Evolutionary conservation across 1,140 invertebrate species (phyloP).

Genomic region (Lordiphosa mommai): DNA sequence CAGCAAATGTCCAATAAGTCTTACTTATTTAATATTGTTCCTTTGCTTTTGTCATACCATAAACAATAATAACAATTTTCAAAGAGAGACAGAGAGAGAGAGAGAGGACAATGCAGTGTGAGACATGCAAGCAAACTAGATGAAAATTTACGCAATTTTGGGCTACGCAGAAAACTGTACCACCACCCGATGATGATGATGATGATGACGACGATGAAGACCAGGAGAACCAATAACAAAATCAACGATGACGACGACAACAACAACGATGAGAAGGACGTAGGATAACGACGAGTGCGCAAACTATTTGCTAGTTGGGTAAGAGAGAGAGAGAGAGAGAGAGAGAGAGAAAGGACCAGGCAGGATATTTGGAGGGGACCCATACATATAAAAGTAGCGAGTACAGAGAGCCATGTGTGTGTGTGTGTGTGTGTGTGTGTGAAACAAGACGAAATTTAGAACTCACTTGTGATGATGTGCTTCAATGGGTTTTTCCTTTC

Average conservation of each 20-base stretch:
- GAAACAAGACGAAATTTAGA: conserved; percentile 59
- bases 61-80: conserved; percentile 34
- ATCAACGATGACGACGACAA: conserved; percentile 14
- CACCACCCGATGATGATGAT: conserved; percentile 58
- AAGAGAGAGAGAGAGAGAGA: conserved; percentile 2
- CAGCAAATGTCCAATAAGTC: no score
- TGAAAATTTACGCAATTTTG: conserved; percentile 75
- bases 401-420: conserved; percentile 36
- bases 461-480: conserved; percentile 71
- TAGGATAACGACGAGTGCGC: conserved; percentile 54
- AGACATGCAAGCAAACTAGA: conserved; percentile 69
- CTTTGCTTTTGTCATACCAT: conserved; percentile 13
- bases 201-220: conserved; percentile 14
- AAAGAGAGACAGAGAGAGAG: conserved; percentile 23
- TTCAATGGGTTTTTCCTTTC: conserved; percentile 40
- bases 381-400: conserved; percentile 37
- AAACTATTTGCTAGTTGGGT: conserved; percentile 45
- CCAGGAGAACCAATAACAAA: not conserved
- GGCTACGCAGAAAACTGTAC: conserved; percentile 74
- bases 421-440: conserved; percentile 25
- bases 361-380: conserved; percentile 11
- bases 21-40: not conserved
- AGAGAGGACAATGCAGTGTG: conserved; percentile 53
- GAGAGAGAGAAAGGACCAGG: conserved; percentile 27
- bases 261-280: conserved; percentile 6